Conservation (phyloP, 37 sponge, comb jelly and placozoan species). For the Halisarca cf. caerulea region DNA sequence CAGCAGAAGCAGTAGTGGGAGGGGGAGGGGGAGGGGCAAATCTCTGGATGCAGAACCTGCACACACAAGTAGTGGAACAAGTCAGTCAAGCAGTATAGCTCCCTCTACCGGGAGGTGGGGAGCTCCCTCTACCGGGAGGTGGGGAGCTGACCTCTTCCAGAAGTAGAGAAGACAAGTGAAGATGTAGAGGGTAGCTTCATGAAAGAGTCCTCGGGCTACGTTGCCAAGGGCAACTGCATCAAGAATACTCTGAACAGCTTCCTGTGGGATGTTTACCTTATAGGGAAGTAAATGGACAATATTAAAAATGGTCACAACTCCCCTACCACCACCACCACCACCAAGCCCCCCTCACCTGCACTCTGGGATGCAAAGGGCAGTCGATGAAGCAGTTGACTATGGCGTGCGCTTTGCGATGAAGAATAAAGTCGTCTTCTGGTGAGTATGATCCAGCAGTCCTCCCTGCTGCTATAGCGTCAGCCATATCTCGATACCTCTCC, state of each 20-base stretch:
- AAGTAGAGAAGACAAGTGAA: conserved; percentile 71
- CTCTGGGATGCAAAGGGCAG: conserved; percentile 74
- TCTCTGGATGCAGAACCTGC: conserved; percentile 12
- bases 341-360: conserved; percentile 48
- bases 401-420: conserved; percentile 88
- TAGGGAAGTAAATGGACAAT: neutral
- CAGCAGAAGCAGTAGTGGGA: neutral
- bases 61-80: neutral
- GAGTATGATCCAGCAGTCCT: conserved; percentile 37
- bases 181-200: conserved; percentile 83
- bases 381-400: conserved; percentile 87
- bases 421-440: conserved; percentile 69
- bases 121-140: too few species aligned
- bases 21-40: neutral
- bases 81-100: neutral
- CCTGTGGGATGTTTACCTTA: conserved; percentile 70
- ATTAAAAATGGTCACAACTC: neutral
- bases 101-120: neutral
- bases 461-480: conserved; percentile 44
- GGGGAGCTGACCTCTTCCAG: conserved; percentile 83
- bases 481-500: conserved; percentile 72
- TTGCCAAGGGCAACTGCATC: conserved; percentile 50
- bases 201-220: conserved; percentile 81
- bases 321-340: neutral
- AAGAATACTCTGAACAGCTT: conserved; percentile 59